Base-by-base conservation (phyloP, 2,888 invertebrate genomes). In the Nymphalis urticae region DNA sequence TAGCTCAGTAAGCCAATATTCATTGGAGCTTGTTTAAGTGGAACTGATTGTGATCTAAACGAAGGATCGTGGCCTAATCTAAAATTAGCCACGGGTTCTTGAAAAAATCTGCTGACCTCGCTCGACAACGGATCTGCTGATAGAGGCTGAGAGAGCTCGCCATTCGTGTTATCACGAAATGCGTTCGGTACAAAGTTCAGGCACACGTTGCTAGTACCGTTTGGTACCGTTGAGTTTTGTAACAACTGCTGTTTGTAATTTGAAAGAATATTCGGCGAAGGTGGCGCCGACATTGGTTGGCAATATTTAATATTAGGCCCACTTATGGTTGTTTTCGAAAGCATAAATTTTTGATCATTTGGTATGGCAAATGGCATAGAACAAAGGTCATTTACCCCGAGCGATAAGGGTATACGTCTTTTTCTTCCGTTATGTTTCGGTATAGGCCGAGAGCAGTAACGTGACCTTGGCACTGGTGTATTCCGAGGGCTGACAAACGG, bases 401-500 rank as follows among this genome's bases (percentile, higher is more conserved):
- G 75, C 2, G 88, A 83, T 16, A 90, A 75, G 13, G 84, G 87
- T 63, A 88, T 89, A 4, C 92, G 87, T 64, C 85, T 77, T 74
- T 87, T 89, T 56, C 90, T 82, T 16, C 86, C 88, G 61, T 86
- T 89, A 32, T 85, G 85, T 75, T 90, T 91, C 2, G 92, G 92
- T 71, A 90, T 90, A 2, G 93, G 90, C 27, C 93, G 90, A 9
- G 94, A 94, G 60, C 94, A 93, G 67, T 93, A 93, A 32, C 95
- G 93, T 1, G 95, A 94, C 32, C 96, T 93, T 6, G 95, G 95
- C 63, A 96, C 94, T 7, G 96, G 96, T 0, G 97, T 96, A 77
- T 95, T 94, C 54, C 96, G 90, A 0, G 97, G 97, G 76, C 97
- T 97, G 17, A 97, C 96, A 84, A 97, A 97, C 1, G 96, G 96